Conservation (phyloP, 2,113 vertebrate species). For the Gobiocypris rarus region DNA sequence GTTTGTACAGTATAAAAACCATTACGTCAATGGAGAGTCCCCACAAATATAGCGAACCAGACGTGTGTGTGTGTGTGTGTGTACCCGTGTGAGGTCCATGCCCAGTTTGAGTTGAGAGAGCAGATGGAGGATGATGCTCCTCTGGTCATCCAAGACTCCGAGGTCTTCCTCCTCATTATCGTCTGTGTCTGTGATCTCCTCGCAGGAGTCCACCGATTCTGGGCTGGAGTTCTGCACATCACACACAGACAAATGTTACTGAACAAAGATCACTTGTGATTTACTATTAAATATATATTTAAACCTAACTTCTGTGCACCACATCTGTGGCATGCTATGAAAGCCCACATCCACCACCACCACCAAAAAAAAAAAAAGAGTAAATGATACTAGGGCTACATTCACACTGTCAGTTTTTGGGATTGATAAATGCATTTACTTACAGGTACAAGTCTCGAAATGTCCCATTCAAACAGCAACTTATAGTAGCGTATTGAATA, state of each 20-base stretch:
- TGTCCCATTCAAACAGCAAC: too few species aligned
- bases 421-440: too few species aligned
- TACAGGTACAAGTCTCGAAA: too few species aligned
- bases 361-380: not conserved
- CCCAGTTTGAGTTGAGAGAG: conserved; percentile 92
- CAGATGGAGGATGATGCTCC: conserved; percentile 88
- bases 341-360: not conserved
- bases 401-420: too few species aligned
- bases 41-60: too few species aligned
- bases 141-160: conserved; percentile 87
- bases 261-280: not conserved
- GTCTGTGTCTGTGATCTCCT: conserved; percentile 87
- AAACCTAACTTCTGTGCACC: not conserved
- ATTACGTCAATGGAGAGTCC: too few species aligned
- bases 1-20: too few species aligned
- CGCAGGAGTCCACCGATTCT: conserved; percentile 79
- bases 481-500: too few species aligned
- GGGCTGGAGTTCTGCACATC: conserved; percentile 52
- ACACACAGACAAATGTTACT: conserved; percentile 26
- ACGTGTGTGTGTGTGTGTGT: not conserved
- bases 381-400: not conserved
- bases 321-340: not conserved
- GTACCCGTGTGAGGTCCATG: conserved; percentile 91
- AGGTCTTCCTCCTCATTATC: conserved; percentile 86
- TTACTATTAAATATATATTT: not conserved